Evolutionary conservation across 2,113 vertebrate species (phyloP).

Genomic region (Mugil cephalus): DNA sequence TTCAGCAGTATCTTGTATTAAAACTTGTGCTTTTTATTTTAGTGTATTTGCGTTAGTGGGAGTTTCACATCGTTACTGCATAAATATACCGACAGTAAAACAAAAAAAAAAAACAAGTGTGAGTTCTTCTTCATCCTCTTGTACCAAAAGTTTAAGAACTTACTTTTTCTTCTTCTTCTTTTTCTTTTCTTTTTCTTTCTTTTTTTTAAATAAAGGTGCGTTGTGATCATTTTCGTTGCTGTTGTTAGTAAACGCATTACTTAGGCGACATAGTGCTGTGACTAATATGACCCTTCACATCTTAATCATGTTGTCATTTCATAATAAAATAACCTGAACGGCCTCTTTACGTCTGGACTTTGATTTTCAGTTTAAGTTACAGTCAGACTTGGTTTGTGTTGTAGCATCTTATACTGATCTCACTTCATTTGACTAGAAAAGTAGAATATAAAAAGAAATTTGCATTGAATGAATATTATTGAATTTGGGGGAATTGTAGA

Average conservation of each 20-base stretch:
- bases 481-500: too few relatives aligned
- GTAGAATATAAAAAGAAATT: too few relatives aligned
- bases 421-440: too few relatives aligned
- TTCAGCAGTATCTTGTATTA: slow-evolving; percentile 31
- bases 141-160: slow-evolving; percentile 19
- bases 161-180: slow-evolving; percentile 9
- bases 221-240: slow-evolving; percentile 10
- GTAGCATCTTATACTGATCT: too few relatives aligned
- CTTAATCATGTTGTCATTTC: slow-evolving; percentile 18
- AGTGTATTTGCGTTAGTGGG: slow-evolving; percentile 45
- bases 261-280: slow-evolving; percentile 11
- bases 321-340: slow-evolving; percentile 9
- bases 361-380: too few relatives aligned
- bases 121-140: slow-evolving; percentile 7
- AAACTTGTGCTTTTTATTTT: slow-evolving; percentile 32
- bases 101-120: not conserved
- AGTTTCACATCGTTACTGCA: slow-evolving; percentile 33
- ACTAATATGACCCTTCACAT: slow-evolving; percentile 18
- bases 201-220: not conserved
- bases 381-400: too few relatives aligned
- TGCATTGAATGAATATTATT: too few relatives aligned
- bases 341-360: slow-evolving; percentile 26
- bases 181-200: slow-evolving; percentile 10
- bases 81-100: slow-evolving; percentile 6
- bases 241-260: slow-evolving; percentile 1